Evolutionary conservation across 2,113 vertebrate species (phyloP), one percentile per base, ranked within the genome.

Genomic region (Poeciliopsis occidentalis): DNA sequence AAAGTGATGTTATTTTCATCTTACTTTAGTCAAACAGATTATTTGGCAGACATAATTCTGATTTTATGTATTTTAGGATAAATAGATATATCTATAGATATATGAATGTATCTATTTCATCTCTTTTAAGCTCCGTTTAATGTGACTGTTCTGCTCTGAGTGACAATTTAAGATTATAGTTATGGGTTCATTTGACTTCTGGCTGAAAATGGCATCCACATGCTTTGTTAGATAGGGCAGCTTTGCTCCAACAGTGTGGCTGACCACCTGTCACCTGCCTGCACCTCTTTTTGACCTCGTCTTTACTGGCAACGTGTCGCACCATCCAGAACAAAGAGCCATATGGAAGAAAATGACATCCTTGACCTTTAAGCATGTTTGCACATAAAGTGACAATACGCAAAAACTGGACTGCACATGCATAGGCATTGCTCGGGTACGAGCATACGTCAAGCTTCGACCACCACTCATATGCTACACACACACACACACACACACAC

Each of bases 251-350:
- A 80, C 82, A 86, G 71, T 37, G 70, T 80, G 88, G 89, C 76
- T 84, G 83, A 85, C 92, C 81, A 77, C 66, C 87, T 88, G 91
- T 88, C 92, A 89, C 87, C 91, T 93, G 69, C 71, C 84, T 71
- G 86, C 80, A 60, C 85, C 8, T 87, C 78, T 85, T 73, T 86
- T 85, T 85, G 92, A 89, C 88, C 90, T 83, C 82, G 24, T 86
- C 89, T 88, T 82, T 67, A 51, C 75, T 80, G 86, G 84, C 84
- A 86, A 77, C 79, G 63, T 76, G 72, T 88, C 85, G 37, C 47
- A 64, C 62, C 74, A 76, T 75, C 76, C 81, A 72, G 32, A 69
- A 84, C 80, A 86, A 85, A 81, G 82, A 82, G 77, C 86, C 89
- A 78, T 66, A 63, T 67, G 83, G 82, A 84, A 84, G 77, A 73